Evolutionary conservation across 37 sponge, comb jelly and placozoan genomes (phyloP), one percentile per base, ranked within the genome.

Genomic region (Petrosia ficiformis): DNA sequence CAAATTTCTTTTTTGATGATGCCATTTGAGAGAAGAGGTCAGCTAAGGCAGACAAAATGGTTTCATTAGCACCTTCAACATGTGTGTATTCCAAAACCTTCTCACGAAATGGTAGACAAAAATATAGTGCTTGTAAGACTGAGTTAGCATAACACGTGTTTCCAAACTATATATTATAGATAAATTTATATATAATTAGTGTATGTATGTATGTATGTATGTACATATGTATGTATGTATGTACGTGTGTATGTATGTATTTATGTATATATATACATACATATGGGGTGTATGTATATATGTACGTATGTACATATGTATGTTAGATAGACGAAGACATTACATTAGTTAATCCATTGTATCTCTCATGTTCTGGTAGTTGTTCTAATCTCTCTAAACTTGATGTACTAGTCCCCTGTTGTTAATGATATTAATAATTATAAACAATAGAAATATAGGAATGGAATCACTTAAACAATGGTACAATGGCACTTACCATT

Each of bases 121-220:
- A 94, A 82, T 87, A 97, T 39, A 97, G 89, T 16, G 95, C 91
- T 70, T 98, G 99, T 0, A 98, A 31, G 35, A 98, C 96, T 16
- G 99, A 98, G 80, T 98, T 98, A 38, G 85, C 90, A 77, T 98
- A 98, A 82, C 99, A 98, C 37, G 99, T 94, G 79, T 98, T 98
- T 19, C 96, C 99, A 75, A 98, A 96, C 93, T 93, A 48, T 4
- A 65, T 11, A 1, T 14, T 34, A 44, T 37, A 64, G 44, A 42
- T 24, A 43, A 39, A 73, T 33, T 6, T 1, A 10, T 16, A 44
- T 24, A 14, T 66, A 26, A 36, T 65, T 4, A 6, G 32, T 26
- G 1, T 24, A 10, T 34, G 54, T 28, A 16, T 4, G 28, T 4
- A 32, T 32, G n/a, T n/a, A n/a, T n/a, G n/a, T n/a, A n/a, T n/a